Evolutionary conservation across 2,113 vertebrate species (phyloP), one percentile per base, ranked within the genome.

Genomic region (Clarias macrocephalus): DNA sequence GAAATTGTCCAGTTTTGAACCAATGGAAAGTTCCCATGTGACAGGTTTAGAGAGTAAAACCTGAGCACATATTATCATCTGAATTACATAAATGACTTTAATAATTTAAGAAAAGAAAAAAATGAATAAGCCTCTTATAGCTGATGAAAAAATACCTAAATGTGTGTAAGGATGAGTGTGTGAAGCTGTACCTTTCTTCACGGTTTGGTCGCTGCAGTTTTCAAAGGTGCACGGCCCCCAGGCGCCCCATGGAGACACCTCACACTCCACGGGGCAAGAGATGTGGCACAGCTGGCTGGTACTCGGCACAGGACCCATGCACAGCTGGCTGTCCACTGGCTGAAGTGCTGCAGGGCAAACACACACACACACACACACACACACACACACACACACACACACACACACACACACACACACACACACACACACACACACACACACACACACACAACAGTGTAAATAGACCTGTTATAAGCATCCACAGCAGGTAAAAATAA

Each of bases 191-290:
- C 98, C 98, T 93, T 99, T 99, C 91, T 97, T 99, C 76, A 95
- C 96, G 42, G 96, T 96, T 87, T 96, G 96, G 72, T 99, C 97
- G 2, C 96, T 94, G 86, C 98, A 99, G 91, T 94, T 98, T 93
- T 99, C 98, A n/a, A 96, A 98, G 89, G 98, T 99, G 90, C 98
- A 99, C 0, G 96, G 96, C 62, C 98, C 98, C 98, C 98, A 99
- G 48, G 97, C 97, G 3, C 96, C 96, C 98, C 98, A 99, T 0
- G 95, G 92, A 0, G 98, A 99, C 88, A 99, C 97, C 77, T 97
- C 95, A 59, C 98, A 99, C 90, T 99, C 97, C 25, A 95, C 93
- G 68, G 98, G 98, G 90, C 98, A 99, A 5, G 96, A 94, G 66
- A 98, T 96, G 62, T 97, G 97, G 91, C 98, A 99, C 68, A 98